Evolutionary conservation across 1,140 invertebrate species (phyloP).

Genomic region (Lordiphosa clarofinis): DNA sequence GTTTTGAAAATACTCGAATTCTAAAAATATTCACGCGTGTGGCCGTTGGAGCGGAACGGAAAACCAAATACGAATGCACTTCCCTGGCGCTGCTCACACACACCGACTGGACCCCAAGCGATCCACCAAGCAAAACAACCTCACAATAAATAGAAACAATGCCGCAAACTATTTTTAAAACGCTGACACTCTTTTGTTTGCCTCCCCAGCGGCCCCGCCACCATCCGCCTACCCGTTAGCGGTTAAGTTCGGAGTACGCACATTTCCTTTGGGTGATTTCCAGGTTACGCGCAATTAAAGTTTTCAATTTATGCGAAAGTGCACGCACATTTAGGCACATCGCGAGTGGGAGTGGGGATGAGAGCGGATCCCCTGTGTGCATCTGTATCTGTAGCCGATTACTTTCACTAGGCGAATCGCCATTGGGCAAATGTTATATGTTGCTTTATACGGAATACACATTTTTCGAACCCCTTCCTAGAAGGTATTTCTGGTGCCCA

Average conservation of each 20-base stretch:
- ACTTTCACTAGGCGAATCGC: constrained; percentile 65
- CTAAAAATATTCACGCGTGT: constrained; percentile 63
- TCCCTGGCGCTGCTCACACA: constrained; percentile 17
- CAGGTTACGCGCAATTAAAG: constrained; percentile 74
- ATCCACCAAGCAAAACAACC: constrained; percentile 21
- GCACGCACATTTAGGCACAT: constrained; percentile 26
- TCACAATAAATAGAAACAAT: constrained; percentile 67
- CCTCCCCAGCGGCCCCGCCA: constrained; percentile 16
- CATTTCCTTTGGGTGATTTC: constrained; percentile 64
- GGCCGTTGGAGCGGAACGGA: constrained; percentile 37
- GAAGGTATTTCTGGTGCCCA: no score
- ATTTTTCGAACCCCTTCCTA: constrained; percentile 24
- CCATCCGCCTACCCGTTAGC: not conserved
- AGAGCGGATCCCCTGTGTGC: constrained; percentile 10
- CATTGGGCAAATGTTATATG: constrained; percentile 57
- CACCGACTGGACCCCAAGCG: not conserved
- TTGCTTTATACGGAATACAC: constrained; percentile 67
- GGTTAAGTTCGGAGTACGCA: constrained; percentile 37
- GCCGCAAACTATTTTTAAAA: constrained; percentile 70
- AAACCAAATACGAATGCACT: constrained; percentile 49
- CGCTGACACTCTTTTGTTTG: constrained; percentile 72
- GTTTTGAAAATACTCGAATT: constrained; percentile 56
- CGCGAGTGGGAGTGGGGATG: not conserved
- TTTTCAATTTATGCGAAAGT: constrained; percentile 53
- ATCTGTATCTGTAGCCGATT: constrained; percentile 36